These are phyloP conservation scores for Diadophis punctatus DNA, from an alignment of 2,113 vertebrate species.

Conservation along the genomic window DNA sequence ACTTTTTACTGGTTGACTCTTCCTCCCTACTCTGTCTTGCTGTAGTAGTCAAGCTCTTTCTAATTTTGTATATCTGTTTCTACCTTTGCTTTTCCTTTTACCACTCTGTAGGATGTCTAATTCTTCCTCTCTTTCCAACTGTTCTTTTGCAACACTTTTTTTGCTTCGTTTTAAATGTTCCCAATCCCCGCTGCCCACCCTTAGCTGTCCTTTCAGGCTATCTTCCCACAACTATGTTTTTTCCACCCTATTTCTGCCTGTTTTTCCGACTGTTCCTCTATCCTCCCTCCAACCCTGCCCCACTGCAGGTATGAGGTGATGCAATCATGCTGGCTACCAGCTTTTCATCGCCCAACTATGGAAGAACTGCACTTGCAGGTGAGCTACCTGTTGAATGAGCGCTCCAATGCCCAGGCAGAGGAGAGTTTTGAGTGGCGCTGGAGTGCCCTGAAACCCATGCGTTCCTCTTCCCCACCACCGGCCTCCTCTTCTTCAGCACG, in stretches of 20 bases:
- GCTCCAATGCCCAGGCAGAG: constrained; percentile 63
- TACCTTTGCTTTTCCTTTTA: not conserved
- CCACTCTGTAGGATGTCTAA: not conserved
- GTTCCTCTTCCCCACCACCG: constrained; percentile 37
- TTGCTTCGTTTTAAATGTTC: not conserved
- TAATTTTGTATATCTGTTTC: not conserved
- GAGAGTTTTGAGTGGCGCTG: constrained; percentile 87
- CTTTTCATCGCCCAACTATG: constrained; percentile 81
- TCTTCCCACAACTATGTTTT: not conserved
- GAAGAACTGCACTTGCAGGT: constrained; percentile 87
- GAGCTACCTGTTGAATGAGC: constrained; percentile 79
- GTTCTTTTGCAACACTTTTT: not conserved
- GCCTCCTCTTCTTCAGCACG: not conserved
- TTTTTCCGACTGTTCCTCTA: constrained; percentile 26
- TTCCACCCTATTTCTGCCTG: constrained; percentile 6
- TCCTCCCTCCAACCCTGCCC: not conserved
- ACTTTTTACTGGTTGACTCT: not conserved
- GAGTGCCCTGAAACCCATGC: constrained; percentile 79
- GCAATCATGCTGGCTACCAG: constrained; percentile 88
- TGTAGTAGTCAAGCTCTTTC: not conserved
- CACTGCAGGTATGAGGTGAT: constrained; percentile 86
- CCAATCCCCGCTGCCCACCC: not conserved
- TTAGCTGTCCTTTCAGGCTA: constrained; percentile 1
- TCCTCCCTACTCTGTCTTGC: not conserved
- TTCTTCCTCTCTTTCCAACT: not conserved